These are phyloP conservation scores for Tineola bisselliella DNA, from an alignment of 2,888 invertebrate genomes.

Conservation along the genomic window DNA sequence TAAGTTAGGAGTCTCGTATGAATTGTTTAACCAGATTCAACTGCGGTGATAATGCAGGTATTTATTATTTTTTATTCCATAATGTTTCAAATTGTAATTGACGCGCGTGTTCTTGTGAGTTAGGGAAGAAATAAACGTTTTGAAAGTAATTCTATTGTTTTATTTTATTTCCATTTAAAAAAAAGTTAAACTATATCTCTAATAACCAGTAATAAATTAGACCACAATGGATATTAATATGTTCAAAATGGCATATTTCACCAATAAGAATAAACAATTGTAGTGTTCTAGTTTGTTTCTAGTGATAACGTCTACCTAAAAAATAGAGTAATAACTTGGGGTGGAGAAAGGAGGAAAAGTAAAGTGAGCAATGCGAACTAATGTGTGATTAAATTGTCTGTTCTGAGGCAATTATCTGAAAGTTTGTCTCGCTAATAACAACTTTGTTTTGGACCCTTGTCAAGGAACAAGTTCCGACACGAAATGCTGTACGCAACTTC, in stretches of 20 bases:
- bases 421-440: neutral
- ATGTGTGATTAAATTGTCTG: conserved; percentile 11
- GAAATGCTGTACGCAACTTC: neutral
- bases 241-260: no score
- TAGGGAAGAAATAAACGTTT: neutral
- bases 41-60: conserved; percentile 62
- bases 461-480: neutral
- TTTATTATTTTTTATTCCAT: conserved; percentile 49
- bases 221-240: no score
- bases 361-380: neutral
- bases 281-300: no score
- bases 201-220: no score
- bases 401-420: conserved; percentile 8
- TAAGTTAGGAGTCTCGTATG: conserved; percentile 1
- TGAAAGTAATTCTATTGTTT: conserved; percentile 4
- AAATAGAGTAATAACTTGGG: no score
- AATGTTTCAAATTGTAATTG: conserved; percentile 20
- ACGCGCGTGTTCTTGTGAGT: neutral
- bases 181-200: no score
- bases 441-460: conserved; percentile 9
- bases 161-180: conserved; percentile 13
- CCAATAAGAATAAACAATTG: no score
- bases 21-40: conserved; percentile 30
- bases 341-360: no score
- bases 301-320: no score